Base-by-base conservation (phyloP, 2,113 vertebrate species). In the Ammospiza nelsoni region DNA sequence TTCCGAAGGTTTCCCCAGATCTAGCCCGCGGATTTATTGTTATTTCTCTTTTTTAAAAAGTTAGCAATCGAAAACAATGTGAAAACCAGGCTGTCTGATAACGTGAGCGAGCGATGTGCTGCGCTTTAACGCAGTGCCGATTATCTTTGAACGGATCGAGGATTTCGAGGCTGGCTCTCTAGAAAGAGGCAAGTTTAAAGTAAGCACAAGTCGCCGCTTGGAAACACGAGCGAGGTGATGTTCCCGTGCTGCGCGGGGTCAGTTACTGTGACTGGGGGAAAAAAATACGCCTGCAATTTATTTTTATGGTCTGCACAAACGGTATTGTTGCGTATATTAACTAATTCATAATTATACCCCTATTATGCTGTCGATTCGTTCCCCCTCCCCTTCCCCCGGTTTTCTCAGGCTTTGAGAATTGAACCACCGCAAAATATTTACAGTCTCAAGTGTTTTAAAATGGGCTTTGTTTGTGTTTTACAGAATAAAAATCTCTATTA, bases 401-500 rank as follows among this genome's bases (percentile, higher is more conserved):
- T 95, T 90, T 94, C 61, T 89, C 88, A 71, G 90, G 76, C 93
- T 93, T 93, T 80, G 77, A 92, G 94, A 93, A 72, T 72, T 57
- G 91, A 94, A 96, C 61, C 72, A 72, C 95, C 72, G 51, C 95
- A 93, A 93, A 90, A 90, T 90, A 92, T 92, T 95, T 94, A 94
- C 89, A 65, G 79, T 86, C 89, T 76, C 81, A 88, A 92, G 93
- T 92, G 88, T 92, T 97, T 97, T 97, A 97, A 97, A 97, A 96
- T 94, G 94, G 97, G 87, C 96, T 97, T 98, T 97, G 97, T 97
- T 98, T 98, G 92, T 96, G 97, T 97, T 96, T 94, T 93, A 74
- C 92, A 94, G 97, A 97, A 97, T 97, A 96, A 97, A 98, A 97
- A 90, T 96, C 95, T 97, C 97, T 96, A 95, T 97, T 97, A 97